A percentile compares a stretch with the other conserved stretches of the same genome.
Evolutionary conservation across 1,140 invertebrate species (phyloP).

Genomic region (Agrilus planipennis): DNA sequence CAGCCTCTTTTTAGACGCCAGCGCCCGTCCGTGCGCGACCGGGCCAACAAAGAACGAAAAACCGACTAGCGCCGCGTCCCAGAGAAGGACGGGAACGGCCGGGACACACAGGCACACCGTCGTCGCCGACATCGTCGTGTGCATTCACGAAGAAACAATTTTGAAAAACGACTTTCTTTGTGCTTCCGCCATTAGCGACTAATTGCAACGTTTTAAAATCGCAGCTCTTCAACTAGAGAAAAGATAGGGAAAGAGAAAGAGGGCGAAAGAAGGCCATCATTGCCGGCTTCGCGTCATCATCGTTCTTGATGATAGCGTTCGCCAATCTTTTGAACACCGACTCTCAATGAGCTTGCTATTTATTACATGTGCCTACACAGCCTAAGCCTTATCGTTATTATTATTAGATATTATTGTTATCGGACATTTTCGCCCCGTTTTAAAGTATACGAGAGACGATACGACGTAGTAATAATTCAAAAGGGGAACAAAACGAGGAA

Average conservation of each 20-base stretch:
- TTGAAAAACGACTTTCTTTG: slow-evolving; percentile 35
- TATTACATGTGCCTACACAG: too few relatives aligned
- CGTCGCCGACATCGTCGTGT: slow-evolving; percentile 5
- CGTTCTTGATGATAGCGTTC: slow-evolving; percentile 27
- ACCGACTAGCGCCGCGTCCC: background rate
- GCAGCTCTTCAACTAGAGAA: background rate
- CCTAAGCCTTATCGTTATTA: too few relatives aligned
- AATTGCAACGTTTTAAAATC: slow-evolving; percentile 33
- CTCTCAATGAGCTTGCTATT: too few relatives aligned
- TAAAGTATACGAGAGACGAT: too few relatives aligned
- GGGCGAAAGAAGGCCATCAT: background rate
- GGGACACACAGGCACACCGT: too few relatives aligned
- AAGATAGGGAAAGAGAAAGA: too few relatives aligned
- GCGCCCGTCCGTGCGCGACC: slow-evolving; percentile 1
- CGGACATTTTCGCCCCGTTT: too few relatives aligned
- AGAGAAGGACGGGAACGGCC: background rate
- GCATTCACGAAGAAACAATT: slow-evolving; percentile 27
- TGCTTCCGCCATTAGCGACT: slow-evolving; percentile 30
- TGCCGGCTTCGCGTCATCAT: too few relatives aligned
- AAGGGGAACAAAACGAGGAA: too few relatives aligned
- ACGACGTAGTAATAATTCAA: too few relatives aligned
- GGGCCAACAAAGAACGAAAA: slow-evolving; percentile 5
- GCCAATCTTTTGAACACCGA: slow-evolving; percentile 24
- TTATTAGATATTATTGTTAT: too few relatives aligned
- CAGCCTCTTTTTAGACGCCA: slow-evolving; percentile 14